These are phyloP conservation scores for Papio anubis DNA, from an alignment of 2,113 vertebrate species.

Conservation along the genomic window DNA sequence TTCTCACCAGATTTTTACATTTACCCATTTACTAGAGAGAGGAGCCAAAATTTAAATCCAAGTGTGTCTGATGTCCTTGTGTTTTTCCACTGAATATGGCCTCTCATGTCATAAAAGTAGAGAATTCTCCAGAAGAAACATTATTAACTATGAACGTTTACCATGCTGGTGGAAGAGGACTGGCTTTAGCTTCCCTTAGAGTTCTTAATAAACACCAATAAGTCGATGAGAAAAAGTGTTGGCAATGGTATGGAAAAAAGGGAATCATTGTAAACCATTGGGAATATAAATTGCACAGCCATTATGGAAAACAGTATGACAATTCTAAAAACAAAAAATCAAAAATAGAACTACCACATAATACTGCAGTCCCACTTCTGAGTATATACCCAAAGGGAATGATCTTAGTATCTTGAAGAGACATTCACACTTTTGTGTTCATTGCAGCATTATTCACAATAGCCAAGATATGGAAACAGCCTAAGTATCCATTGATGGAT, in stretches of 20 bases:
- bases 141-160: not conserved
- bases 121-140: not conserved
- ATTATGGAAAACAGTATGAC: not conserved
- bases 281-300: not conserved
- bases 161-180: not conserved
- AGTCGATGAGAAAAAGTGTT: not conserved
- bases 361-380: not conserved
- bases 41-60: not conserved
- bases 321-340: not conserved
- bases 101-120: not conserved
- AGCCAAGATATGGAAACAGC: not conserved
- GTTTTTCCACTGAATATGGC: not conserved
- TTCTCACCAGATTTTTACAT: not conserved
- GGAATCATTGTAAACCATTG: accelerated
- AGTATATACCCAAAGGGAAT: not conserved
- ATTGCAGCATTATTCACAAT: not conserved
- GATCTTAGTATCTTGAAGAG: not conserved
- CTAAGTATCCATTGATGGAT: not conserved
- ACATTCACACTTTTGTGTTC: no score
- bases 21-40: not conserved
- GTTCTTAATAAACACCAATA: not conserved
- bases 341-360: not conserved
- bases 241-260: not conserved
- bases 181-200: not conserved
- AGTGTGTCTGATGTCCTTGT: not conserved